Evolutionary conservation across 2,888 invertebrate species (phyloP).

Genomic region (Agriopis marginaria): DNA sequence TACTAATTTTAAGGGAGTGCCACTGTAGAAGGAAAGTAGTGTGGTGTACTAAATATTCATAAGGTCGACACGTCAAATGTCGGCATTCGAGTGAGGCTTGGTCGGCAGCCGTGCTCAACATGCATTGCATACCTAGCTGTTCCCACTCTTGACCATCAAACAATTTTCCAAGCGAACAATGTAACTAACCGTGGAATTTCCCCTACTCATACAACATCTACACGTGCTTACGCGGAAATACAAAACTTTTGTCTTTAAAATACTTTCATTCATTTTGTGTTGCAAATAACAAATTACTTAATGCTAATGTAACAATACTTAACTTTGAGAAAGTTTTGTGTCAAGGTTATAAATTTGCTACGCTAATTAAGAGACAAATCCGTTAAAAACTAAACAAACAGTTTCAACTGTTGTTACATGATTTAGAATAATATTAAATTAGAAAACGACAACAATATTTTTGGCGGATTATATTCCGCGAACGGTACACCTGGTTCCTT

Average conservation of each 20-base stretch:
- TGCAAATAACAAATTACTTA: slow-evolving; percentile 29
- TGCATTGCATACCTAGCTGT: slow-evolving; percentile 63
- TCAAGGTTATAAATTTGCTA: slow-evolving; percentile 25
- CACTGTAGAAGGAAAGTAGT: slow-evolving; percentile 76
- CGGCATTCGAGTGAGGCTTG: slow-evolving; percentile 70
- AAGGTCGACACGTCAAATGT: slow-evolving; percentile 61
- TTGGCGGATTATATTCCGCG: no score
- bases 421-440: neutral
- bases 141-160: slow-evolving; percentile 50
- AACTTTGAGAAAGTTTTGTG: slow-evolving; percentile 26
- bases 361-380: slow-evolving; percentile 12
- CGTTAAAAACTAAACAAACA: neutral
- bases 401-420: slow-evolving; percentile 3
- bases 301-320: slow-evolving; percentile 27
- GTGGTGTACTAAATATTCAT: slow-evolving; percentile 75
- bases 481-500: no score
- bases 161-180: slow-evolving; percentile 13
- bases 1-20: slow-evolving; percentile 60
- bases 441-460: no score
- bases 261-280: slow-evolving; percentile 25
- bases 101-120: slow-evolving; percentile 70
- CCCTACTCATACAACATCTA: slow-evolving; percentile 1
- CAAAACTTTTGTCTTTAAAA: slow-evolving; percentile 24
- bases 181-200: slow-evolving; percentile 11
- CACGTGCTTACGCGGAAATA: slow-evolving; percentile 9